Percentiles rank a stretch among this genome's conserved stretches.
phyloP scores from a whole-genome alignment of 2,888 invertebrate genomes.

The Standfussiana lucernea region DNA sequence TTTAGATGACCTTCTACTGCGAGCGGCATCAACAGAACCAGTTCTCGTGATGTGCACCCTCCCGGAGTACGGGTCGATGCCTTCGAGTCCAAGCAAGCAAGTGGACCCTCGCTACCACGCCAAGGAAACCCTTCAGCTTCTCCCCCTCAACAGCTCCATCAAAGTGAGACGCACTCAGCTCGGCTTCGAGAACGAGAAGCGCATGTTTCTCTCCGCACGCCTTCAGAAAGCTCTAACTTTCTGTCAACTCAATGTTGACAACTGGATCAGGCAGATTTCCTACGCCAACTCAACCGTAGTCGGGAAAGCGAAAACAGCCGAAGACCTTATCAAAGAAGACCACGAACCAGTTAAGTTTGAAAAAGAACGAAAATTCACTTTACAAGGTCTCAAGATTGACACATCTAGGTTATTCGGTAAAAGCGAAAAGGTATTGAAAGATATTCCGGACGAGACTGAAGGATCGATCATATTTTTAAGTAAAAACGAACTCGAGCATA shows the following conservation, averaged over 20 bases:
- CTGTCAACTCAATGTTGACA: conserved; percentile 92
- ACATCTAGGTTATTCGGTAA: conserved; percentile 88
- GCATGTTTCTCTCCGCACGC: conserved; percentile 92
- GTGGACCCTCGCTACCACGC: conserved; percentile 90
- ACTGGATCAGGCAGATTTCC: conserved; percentile 92
- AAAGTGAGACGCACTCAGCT: conserved; percentile 90
- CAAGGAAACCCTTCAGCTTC: conserved; percentile 89
- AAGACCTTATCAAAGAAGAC: conserved; percentile 90
- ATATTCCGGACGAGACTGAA: conserved; percentile 91
- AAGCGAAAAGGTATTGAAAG: conserved; percentile 88
- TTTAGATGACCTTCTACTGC: conserved; percentile 90
- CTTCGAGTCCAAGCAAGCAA: conserved; percentile 88
- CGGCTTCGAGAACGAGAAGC: conserved; percentile 91
- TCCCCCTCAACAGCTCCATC: conserved; percentile 84
- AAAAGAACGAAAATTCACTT: conserved; percentile 89
- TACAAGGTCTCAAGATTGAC: conserved; percentile 88
- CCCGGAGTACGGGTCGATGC: conserved; percentile 88
- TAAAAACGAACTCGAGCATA: conserved; percentile 92
- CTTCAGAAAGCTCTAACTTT: conserved; percentile 92
- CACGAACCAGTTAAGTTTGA: conserved; percentile 88
- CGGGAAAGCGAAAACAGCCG: conserved; percentile 87
- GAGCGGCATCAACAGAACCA: conserved; percentile 92
- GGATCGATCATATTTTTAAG: conserved; percentile 93
- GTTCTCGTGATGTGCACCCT: conserved; percentile 92
- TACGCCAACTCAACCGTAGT: conserved; percentile 85